Percentiles rank a stretch among this genome's conserved stretches.
phyloP scores from a whole-genome alignment of 1,140 invertebrate species.

The Dreissena polymorpha region DNA sequence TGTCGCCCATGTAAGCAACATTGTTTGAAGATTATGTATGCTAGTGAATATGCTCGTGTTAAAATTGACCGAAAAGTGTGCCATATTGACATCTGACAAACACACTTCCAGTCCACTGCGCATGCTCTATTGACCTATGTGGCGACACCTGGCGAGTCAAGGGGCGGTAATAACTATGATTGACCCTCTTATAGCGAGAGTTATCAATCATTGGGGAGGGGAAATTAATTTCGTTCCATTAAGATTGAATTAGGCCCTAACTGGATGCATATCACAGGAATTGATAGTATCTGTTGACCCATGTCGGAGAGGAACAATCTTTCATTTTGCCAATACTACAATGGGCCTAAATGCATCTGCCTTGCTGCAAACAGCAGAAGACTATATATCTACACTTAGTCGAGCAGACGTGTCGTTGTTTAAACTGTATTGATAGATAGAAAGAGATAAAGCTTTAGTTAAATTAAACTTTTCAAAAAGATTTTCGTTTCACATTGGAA shows the following conservation, averaged over 20 bases:
- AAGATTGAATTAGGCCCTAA: slow-evolving; percentile 58
- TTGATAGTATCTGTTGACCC: slow-evolving; percentile 43
- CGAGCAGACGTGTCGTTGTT: too few relatives aligned
- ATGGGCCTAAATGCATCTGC: slow-evolving; percentile 1
- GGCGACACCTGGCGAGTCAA: slow-evolving; percentile 51
- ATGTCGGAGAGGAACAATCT: slow-evolving; percentile 21
- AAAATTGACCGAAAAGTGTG: too few relatives aligned
- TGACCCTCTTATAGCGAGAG: slow-evolving; percentile 49
- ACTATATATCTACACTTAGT: too few relatives aligned
- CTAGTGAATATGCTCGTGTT: too few relatives aligned
- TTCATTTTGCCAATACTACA: slow-evolving; percentile 53
- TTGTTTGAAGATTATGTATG: too few relatives aligned
- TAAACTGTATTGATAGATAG: too few relatives aligned
- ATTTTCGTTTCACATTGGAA: too few relatives aligned
- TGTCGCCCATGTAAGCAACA: too few relatives aligned
- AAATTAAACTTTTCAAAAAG: too few relatives aligned
- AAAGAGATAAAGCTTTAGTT: too few relatives aligned
- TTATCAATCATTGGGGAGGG: slow-evolving; percentile 51
- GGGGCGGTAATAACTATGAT: slow-evolving; percentile 47
- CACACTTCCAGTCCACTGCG: slow-evolving; percentile 21
- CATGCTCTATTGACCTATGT: slow-evolving; percentile 35
- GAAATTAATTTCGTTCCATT: slow-evolving; percentile 59
- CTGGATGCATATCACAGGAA: slow-evolving; percentile 54
- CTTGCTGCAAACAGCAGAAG: too few relatives aligned
- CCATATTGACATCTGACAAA: neutral